Evolutionary conservation across 2,113 vertebrate species (phyloP), one percentile per base, ranked within the genome.

Genomic region (Orycteropus afer): DNA sequence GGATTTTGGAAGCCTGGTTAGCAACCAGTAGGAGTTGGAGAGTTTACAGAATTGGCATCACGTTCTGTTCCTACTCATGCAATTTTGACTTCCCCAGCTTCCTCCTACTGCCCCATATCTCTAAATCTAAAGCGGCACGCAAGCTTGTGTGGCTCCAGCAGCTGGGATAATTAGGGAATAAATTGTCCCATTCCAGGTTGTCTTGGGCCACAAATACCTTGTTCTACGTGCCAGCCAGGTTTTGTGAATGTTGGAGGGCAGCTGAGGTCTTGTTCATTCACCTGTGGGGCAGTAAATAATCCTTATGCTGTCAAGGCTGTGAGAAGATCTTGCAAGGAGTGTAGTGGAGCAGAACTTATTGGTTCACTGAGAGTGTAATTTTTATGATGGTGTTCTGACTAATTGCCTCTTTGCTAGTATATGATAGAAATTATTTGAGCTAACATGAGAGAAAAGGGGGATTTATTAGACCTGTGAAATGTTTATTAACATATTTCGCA

Each of bases 151-250:
- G 27, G 22, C 37, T 65, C 74, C 17, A n/a, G n/a, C n/a, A 53
- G 17, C 49, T 53, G 29, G 34, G 67, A 49, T 82, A 69, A 93
- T 88, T 86, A 94, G 67, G 79, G 76, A 86, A 83, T 94, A 94
- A 80, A 89, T 88, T 82, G 94, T 89, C 86, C 84, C 23, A 32
- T 69, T 89, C 32, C 12, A 7, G 9, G 55, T 63, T 76, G 63
- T 73, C 47, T 65, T 78, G 37, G 47, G 40, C 32, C 55, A 76
- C 34, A 95, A 94, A 78, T 3, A 47, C 53, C 15, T 71, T 55
- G 20, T 27, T 78, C 2, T 81, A 7, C 61, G 78, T 86, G 63
- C 69, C 74, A 79, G 51, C 17, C 82, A 89, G 83, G 29, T 57
- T 79, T 85, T 34, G 5, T 57, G n/a, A 77, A 29, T 42, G 57